Evolutionary conservation across 2,113 vertebrate genomes (phyloP), one percentile per base, ranked within the genome.

Genomic region (Notothenia rossii): DNA sequence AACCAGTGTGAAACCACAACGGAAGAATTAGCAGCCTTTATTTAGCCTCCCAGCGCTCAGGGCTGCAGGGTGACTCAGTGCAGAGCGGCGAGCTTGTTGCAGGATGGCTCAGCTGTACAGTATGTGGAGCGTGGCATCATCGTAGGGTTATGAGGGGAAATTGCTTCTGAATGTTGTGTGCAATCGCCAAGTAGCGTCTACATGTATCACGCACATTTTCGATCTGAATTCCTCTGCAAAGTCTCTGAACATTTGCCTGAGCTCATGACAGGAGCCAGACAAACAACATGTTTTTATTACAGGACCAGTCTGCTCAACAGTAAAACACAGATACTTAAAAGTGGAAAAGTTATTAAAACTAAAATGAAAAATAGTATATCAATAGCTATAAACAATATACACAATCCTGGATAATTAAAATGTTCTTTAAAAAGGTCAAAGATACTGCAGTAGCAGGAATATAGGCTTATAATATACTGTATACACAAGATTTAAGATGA

Each of bases 11-110:
- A 15, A 72, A 14, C 29, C 10, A 46, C 36, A 25, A 25, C 65
- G 7, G 4, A 25, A 55, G 65, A 70, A 78, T 66, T 18, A 64
- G 20, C 3, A 51, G 61, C 22, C 76, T 77, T 76, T 72, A 67
- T 88, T 81, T 83, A 51, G 68, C 70, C 64, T 33, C 17, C 7
- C 22, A 13, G 46, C 7, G 40, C 53, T 81, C 51, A n/a, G 10
- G 55, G 82, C 13, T 25, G 46, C 75, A 48, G 75, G 50, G 72
- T 84, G 87, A 88, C 49, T 84, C 75, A 77, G 61, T 76, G 48
- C 60, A 80, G 43, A 1, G 1, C 60, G 62, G 63, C 36, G 72
- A 13, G 66, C 64, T 46, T 74, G 61, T 62, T 58, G 55, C 22
- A 60, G 48, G 62, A 25, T 17, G n/a, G 60, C 71, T 87, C 54